Conservation (phyloP, 1,140 invertebrate species). For the Drosophila hydei region DNA sequence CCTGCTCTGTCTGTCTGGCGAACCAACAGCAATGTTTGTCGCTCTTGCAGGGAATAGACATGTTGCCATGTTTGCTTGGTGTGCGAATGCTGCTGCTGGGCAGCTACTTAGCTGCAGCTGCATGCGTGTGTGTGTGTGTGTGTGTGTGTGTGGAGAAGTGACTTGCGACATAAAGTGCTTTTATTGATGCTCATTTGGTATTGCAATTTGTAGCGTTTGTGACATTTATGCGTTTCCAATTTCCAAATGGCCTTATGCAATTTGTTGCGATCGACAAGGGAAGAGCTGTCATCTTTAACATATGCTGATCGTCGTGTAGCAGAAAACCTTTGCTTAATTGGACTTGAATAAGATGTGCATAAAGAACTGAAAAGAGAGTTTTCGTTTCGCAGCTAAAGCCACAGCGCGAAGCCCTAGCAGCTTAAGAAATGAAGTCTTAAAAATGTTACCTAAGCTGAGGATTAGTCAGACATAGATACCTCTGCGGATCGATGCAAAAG, state of each 20-base stretch:
- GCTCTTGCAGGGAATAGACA: slow-evolving; percentile 53
- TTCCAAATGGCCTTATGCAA: slow-evolving; percentile 72
- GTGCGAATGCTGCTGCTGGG: slow-evolving; percentile 38
- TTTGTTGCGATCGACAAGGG: slow-evolving; percentile 26
- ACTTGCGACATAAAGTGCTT: slow-evolving; percentile 80
- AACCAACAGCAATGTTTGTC: slow-evolving; percentile 11
- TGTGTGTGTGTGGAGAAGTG: slow-evolving; percentile 52
- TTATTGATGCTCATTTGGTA: slow-evolving; percentile 81
- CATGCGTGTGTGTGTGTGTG: slow-evolving; percentile 20
- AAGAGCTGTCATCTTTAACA: slow-evolving; percentile 10
- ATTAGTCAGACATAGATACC: neutral
- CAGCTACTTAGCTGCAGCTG: slow-evolving; percentile 55
- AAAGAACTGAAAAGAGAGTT: neutral
- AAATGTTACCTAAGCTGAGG: slow-evolving; percentile 13
- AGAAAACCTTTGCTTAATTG: slow-evolving; percentile 28
- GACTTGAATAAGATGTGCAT: neutral
- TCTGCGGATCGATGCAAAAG: neutral
- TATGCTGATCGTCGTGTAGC: slow-evolving; percentile 11
- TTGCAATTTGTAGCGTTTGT: slow-evolving; percentile 80
- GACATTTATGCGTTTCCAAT: slow-evolving; percentile 80
- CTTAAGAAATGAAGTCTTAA: slow-evolving; percentile 30
- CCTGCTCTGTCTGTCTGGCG: slow-evolving; percentile 2
- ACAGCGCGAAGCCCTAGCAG: slow-evolving; percentile 25
- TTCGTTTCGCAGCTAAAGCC: no score
- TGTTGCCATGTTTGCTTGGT: slow-evolving; percentile 73